Evolutionary conservation across 2,797 vertebrate genomes (phyloP).

Genomic region (Cyprinella venusta): DNA sequence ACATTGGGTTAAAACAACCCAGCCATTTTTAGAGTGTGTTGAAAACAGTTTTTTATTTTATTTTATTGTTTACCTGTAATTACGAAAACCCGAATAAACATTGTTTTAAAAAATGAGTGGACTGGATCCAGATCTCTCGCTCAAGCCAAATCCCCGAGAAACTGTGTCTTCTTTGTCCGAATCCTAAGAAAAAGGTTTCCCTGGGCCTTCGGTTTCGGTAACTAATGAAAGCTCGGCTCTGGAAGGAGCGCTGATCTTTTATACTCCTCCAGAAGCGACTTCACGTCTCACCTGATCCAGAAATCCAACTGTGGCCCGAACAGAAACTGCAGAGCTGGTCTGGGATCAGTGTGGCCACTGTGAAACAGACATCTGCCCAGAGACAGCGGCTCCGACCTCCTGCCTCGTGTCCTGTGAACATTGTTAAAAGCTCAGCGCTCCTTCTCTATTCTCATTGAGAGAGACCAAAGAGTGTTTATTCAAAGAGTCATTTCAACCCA

Average conservation of each 20-base stretch:
- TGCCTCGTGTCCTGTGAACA: conserved; percentile 60
- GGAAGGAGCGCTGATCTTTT: neutral
- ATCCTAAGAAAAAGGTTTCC: neutral
- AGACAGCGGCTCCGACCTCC: conserved; percentile 63
- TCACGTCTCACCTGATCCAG: conserved; percentile 10
- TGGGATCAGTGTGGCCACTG: conserved; percentile 30
- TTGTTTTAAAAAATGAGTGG: neutral
- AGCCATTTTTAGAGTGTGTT: too few relatives aligned
- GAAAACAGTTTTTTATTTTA: too few relatives aligned
- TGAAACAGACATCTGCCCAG: conserved; percentile 62
- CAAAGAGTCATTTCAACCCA: conserved; percentile 81
- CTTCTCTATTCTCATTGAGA: conserved; percentile 61
- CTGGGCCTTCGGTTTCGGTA: neutral
- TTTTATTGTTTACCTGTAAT: neutral
- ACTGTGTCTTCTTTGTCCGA: neutral
- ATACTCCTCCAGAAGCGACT: neutral
- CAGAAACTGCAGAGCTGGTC: neutral
- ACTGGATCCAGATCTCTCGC: neutral
- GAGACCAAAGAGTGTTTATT: conserved; percentile 79
- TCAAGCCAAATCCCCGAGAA: neutral
- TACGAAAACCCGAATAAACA: neutral
- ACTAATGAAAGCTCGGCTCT: neutral
- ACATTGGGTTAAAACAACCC: too few relatives aligned
- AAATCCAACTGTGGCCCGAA: neutral
- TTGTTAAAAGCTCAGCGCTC: conserved; percentile 63